Conservation (phyloP, 2,113 vertebrate species). For the Plotosus lineatus region DNA sequence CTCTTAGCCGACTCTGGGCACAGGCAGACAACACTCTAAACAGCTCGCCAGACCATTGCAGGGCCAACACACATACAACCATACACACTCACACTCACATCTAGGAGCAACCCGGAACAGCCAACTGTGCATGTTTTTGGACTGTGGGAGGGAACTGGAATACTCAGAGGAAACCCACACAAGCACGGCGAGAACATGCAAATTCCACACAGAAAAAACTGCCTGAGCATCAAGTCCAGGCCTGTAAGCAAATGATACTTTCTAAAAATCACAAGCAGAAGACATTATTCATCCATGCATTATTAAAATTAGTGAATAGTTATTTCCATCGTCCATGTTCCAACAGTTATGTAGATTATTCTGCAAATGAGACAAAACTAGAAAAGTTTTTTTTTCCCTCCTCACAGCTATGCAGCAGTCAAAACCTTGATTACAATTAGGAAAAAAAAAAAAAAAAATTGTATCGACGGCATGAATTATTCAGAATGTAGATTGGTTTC, state of each 20-base stretch:
- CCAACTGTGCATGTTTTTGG: too few species aligned
- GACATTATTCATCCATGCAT: conserved; percentile 65
- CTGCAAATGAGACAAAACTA: conserved; percentile 28
- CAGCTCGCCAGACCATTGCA: too few species aligned
- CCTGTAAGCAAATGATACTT: conserved; percentile 73
- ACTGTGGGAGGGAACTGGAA: too few species aligned
- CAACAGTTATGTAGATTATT: conserved; percentile 60
- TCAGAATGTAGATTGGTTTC: conserved; percentile 67
- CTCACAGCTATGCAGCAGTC: conserved; percentile 47
- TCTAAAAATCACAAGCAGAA: conserved; percentile 65
- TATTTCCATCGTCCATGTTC: conserved; percentile 63
- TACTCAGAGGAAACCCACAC: too few species aligned
- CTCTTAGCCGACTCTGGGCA: too few species aligned
- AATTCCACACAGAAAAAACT: conserved; percentile 7
- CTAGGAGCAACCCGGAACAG: too few species aligned
- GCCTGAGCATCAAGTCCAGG: conserved; percentile 65
- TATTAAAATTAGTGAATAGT: conserved; percentile 71
- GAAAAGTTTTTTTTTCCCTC: conserved; percentile 43
- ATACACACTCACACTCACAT: too few species aligned
- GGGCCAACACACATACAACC: too few species aligned
- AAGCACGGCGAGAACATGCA: too few species aligned
- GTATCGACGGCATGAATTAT: conserved; percentile 72
- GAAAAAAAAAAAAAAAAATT: conserved; percentile 69
- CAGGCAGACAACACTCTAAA: too few species aligned
- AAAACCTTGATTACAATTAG: conserved; percentile 73